phyloP scores from a whole-genome alignment of 37 sponge, comb jelly and placozoan genomes.

The Amphimedon queenslandica region DNA sequence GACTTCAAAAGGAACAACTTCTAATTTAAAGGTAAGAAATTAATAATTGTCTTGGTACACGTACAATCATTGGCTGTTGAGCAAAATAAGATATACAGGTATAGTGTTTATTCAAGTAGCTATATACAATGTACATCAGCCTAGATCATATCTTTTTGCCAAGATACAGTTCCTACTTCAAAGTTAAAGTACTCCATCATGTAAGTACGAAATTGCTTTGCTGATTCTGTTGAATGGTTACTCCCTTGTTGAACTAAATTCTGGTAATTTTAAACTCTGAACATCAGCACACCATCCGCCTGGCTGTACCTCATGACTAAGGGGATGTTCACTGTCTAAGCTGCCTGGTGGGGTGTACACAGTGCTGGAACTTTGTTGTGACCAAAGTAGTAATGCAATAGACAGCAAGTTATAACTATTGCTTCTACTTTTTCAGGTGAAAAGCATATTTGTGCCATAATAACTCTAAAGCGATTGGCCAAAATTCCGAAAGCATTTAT shows the following conservation, averaged over 20 bases:
- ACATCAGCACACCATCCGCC: background rate
- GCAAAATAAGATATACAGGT: background rate
- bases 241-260: background rate
- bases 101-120: background rate
- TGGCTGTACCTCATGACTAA: background rate
- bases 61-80: background rate
- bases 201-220: background rate
- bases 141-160: background rate
- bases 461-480: conserved; percentile 22
- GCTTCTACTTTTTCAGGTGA: conserved; percentile 9
- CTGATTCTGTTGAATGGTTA: background rate
- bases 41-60: background rate
- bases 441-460: conserved; percentile 2
- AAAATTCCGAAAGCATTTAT: conserved; percentile 56
- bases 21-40: conserved; percentile 11
- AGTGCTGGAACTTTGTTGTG: background rate
- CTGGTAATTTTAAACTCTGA: background rate
- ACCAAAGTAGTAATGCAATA: conserved; percentile 11
- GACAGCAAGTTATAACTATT: conserved; percentile 9
- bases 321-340: background rate
- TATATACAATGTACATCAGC: background rate
- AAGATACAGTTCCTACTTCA: background rate
- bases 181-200: background rate
- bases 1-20: background rate
- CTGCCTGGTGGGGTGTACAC: background rate